Percentiles rank a stretch among this genome's conserved stretches.
Conservation (phyloP, 1,140 invertebrate species). For the Dolichoris vasculosae region DNA sequence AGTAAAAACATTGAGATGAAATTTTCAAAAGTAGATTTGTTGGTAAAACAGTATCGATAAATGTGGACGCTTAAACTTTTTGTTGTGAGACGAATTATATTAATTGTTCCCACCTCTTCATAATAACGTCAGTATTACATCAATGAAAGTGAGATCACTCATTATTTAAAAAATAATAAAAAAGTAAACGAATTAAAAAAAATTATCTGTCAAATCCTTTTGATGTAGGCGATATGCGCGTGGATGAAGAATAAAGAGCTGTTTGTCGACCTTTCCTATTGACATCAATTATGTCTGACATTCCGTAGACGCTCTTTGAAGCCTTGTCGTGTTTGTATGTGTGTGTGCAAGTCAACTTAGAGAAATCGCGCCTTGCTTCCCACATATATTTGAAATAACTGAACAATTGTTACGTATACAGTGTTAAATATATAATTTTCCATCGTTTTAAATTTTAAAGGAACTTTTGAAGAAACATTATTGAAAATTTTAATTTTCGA, state of each 20-base stretch:
- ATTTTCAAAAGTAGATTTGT: too few relatives aligned
- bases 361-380: background rate
- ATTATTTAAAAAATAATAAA: too few relatives aligned
- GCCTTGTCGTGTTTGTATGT: background rate
- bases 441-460: background rate
- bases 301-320: background rate
- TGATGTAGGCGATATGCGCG: background rate
- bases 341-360: background rate
- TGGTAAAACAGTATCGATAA: too few relatives aligned
- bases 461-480: too few relatives aligned
- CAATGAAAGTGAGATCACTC: too few relatives aligned
- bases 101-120: background rate
- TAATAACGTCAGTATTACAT: too few relatives aligned
- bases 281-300: conserved; percentile 48
- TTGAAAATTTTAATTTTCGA: too few relatives aligned
- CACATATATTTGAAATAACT: background rate
- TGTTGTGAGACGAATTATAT: too few relatives aligned
- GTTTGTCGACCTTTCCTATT: conserved; percentile 52
- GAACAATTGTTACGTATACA: background rate
- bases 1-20: too few relatives aligned
- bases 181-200: too few relatives aligned
- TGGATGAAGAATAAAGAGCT: background rate
- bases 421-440: background rate
- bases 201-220: too few relatives aligned
- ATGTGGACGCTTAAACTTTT: too few relatives aligned